Evolutionary conservation across 2,797 vertebrate species (phyloP).

Genomic region (Anguilla anguilla): DNA sequence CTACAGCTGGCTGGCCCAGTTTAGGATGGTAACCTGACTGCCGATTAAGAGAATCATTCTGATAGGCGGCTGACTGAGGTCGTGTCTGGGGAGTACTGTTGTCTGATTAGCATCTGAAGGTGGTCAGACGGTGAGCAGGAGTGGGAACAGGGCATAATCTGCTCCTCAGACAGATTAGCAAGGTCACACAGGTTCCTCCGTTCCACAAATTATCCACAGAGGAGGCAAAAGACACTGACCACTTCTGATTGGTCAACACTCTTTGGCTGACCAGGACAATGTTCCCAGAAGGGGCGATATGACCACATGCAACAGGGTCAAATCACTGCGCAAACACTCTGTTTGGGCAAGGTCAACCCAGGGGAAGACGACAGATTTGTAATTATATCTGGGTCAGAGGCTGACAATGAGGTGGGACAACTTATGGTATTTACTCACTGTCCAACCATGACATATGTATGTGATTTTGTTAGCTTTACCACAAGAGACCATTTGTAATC

Average conservation of each 20-base stretch:
- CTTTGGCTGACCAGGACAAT: not conserved
- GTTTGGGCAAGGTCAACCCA: not conserved
- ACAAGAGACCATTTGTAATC: not conserved
- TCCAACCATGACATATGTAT: not conserved
- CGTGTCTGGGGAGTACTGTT: not conserved
- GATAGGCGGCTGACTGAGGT: conserved; percentile 21
- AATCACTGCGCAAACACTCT: not conserved
- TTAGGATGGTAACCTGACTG: not conserved
- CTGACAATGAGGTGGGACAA: not conserved
- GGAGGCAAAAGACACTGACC: conserved; percentile 9
- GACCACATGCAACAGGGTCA: not conserved
- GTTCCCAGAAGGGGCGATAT: not conserved
- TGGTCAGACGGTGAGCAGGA: not conserved
- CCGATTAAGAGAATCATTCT: not conserved
- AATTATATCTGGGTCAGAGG: not conserved
- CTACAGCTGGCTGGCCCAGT: not conserved
- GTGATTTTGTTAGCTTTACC: not conserved
- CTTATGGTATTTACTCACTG: not conserved
- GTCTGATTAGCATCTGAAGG: not conserved
- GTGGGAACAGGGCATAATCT: not conserved
- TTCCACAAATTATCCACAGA: not conserved
- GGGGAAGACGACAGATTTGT: not conserved
- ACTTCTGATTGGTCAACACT: not conserved
- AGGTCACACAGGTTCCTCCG: not conserved
- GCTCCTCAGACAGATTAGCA: not conserved